A percentile compares a stretch with the other conserved stretches of the same genome.
Conservation (phyloP, 2,888 invertebrate genomes). For the Byasa hedistus region DNA sequence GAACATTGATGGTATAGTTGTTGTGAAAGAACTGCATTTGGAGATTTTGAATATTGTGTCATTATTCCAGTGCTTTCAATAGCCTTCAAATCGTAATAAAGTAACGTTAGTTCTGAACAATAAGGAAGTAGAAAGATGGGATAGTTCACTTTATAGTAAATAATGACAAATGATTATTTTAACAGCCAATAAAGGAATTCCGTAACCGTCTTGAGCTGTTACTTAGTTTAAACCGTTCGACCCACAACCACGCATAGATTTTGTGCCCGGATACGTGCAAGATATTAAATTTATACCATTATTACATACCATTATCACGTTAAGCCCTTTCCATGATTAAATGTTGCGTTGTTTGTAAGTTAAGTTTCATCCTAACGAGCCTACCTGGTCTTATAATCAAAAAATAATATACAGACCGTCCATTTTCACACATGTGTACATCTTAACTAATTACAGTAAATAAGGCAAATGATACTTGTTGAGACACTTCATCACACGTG, state of each 20-base stretch:
- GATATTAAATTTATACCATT: neutral
- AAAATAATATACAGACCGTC: too few relatives aligned
- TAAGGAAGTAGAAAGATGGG: too few relatives aligned
- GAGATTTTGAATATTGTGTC: too few relatives aligned
- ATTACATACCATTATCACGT: neutral
- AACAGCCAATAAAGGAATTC: neutral
- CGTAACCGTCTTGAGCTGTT: neutral
- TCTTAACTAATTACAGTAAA: constrained; percentile 6
- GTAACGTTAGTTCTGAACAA: too few relatives aligned
- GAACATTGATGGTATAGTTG: too few relatives aligned
- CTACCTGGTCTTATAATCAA: neutral
- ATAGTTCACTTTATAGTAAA: neutral
- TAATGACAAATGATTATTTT: neutral
- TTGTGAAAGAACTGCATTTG: too few relatives aligned
- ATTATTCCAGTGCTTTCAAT: too few relatives aligned
- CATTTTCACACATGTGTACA: neutral
- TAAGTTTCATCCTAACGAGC: neutral
- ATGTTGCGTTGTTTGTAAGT: too few relatives aligned
- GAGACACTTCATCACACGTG: constrained; percentile 3
- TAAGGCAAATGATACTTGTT: constrained; percentile 24
- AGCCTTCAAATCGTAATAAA: too few relatives aligned
- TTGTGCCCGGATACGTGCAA: neutral
- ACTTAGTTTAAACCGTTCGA: too few relatives aligned
- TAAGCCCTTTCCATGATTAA: neutral
- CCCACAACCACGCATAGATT: neutral